Evolutionary conservation across 2,888 invertebrate genomes (phyloP).

Genomic region (Cremastinae sp.): DNA sequence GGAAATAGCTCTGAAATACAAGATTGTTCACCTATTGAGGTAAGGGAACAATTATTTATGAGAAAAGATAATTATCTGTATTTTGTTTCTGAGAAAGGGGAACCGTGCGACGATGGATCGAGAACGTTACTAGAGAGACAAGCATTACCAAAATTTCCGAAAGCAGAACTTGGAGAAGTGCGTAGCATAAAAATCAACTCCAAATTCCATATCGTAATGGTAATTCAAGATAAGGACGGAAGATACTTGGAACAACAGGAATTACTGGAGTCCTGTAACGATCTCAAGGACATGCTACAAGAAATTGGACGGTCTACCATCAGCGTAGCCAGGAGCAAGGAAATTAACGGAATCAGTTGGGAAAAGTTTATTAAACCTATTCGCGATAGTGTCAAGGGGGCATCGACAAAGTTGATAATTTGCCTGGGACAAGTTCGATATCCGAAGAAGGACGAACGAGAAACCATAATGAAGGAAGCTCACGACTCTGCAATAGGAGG

Average conservation of each 20-base stretch:
- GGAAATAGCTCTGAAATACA: background rate
- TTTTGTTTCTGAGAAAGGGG: constrained; percentile 40
- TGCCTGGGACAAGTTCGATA: constrained; percentile 19
- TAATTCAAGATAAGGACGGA: background rate
- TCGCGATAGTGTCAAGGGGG: constrained; percentile 27
- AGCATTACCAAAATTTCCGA: constrained; percentile 24
- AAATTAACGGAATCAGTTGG: constrained; percentile 34
- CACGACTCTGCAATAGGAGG: constrained; percentile 33
- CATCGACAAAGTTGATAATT: constrained; percentile 15
- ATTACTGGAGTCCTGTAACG: background rate
- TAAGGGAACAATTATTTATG: constrained; percentile 29
- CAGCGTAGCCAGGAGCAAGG: constrained; percentile 15
- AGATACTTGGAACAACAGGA: background rate
- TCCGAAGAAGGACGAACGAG: constrained; percentile 4
- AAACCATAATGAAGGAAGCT: constrained; percentile 23
- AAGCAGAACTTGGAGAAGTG: background rate
- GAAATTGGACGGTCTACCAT: background rate
- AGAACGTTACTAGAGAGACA: background rate
- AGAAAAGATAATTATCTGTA: constrained; percentile 41
- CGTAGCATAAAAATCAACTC: background rate
- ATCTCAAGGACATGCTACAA: background rate
- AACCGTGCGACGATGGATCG: constrained; percentile 31
- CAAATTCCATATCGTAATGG: background rate
- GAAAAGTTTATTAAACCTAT: background rate
- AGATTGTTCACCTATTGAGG: background rate